phyloP scores from a whole-genome alignment of 1,140 invertebrate species.

The Megalonaias nervosa region DNA sequence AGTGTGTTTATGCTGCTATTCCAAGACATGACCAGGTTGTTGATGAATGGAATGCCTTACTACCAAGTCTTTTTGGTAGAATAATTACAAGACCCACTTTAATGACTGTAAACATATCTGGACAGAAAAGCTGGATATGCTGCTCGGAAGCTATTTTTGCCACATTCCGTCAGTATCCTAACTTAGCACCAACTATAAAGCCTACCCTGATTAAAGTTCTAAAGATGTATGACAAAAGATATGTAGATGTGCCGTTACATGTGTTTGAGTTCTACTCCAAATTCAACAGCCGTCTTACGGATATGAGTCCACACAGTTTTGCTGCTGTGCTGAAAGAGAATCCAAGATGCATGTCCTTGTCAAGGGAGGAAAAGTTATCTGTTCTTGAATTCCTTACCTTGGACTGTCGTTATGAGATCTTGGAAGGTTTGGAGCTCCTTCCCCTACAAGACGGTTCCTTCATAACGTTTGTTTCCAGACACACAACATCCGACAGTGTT shows the following conservation, averaged over 20 bases:
- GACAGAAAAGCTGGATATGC: slow-evolving; percentile 6
- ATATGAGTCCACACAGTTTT: too few species aligned
- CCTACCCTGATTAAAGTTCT: too few species aligned
- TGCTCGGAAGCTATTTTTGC: slow-evolving; percentile 13
- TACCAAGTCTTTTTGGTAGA: not conserved
- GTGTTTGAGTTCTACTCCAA: too few species aligned
- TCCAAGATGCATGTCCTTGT: too few species aligned
- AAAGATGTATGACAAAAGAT: too few species aligned
- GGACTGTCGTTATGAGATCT: not conserved
- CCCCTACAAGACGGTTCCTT: not conserved
- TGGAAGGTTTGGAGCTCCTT: not conserved
- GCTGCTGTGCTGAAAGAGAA: too few species aligned
- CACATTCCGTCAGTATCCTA: not conserved
- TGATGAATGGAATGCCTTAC: slow-evolving; percentile 10
- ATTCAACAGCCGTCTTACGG: too few species aligned
- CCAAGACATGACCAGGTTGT: slow-evolving; percentile 5
- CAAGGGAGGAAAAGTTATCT: not conserved
- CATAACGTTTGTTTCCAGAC: not conserved
- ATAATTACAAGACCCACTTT: not conserved
- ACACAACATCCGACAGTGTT: not conserved
- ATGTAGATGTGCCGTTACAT: too few species aligned
- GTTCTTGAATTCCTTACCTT: not conserved
- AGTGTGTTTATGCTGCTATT: slow-evolving; percentile 1
- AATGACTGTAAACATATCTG: not conserved
- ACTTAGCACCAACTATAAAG: too few species aligned